Base-by-base conservation (phyloP, 2,113 vertebrate species). In the Myotis lucifugus region DNA sequence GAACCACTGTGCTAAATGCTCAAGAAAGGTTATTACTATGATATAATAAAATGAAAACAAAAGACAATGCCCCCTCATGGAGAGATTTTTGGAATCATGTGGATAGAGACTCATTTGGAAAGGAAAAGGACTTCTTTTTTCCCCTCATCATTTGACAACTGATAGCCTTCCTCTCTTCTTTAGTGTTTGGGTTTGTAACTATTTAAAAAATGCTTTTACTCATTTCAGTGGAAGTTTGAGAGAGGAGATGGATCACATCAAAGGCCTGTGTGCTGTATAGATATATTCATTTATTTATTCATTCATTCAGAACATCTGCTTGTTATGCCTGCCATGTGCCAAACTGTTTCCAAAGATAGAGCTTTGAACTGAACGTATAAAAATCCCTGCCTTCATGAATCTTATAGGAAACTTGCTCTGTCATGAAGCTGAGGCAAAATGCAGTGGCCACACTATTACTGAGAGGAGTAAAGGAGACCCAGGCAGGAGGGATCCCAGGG, bases 11-110 rank as follows among this genome's bases (percentile, higher is more conserved):
- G 48, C 29, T 81, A 64, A 92, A 23, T 69, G 14, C 67, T 91
- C 85, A 79, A 2, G 64, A 50, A 91, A 64, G 15, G 11, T 19
- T 85, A 50, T 54, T 56, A 54, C 23, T n/a, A 10, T 85, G 23
- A 72, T 83, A 64, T 17, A 87, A 67, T 91, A 48, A 79, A 85
- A 48, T 82, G 79, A 77, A 56, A 91, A 64, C 19, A n/a, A 86
- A 77, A 66, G 79, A n/a, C 34, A 54, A 0, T 64, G 42, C 27
- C 8, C 27, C 79, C 37, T 87, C 12, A 81, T 40, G 23, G 13
- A 29, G 42, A 76, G 73, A 76, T 29, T 56, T n/a, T 40, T 74
- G 6, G 4, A 76, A 48, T 81, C 25, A 37, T 72, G 13, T 66
- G 3, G 6, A 42, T 42, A 5, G 37, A 92, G 32, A 83, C 86